Evolutionary conservation across 2,797 vertebrate genomes (phyloP), one percentile per base, ranked within the genome.

Genomic region (Sebastiscus albofasciatus): DNA sequence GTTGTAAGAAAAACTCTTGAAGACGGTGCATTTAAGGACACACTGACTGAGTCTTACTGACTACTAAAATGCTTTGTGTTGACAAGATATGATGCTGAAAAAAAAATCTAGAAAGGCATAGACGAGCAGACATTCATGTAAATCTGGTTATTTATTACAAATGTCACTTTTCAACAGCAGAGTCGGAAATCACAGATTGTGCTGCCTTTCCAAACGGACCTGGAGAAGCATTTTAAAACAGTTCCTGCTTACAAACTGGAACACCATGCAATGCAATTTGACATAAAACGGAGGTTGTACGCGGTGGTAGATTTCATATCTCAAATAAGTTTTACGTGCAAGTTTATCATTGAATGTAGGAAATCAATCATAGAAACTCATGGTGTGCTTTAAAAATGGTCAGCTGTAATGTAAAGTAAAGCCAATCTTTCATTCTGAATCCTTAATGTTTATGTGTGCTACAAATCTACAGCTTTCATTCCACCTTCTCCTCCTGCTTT

Each of bases 11-110:
- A 67, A 61, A 54, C 4, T 39, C n/a, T 24, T 8, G 2, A 22
- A 27, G 6, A 13, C 46, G 34, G 24, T 75, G 59, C 33, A 18
- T 79, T 77, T 24, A 67, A 70, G n/a, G 75, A 86, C 64, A 58
- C 49, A 10, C 14, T 39, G 33, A 10, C 22, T 65, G 52, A 54
- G 3, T 58, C 58, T 49, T 4, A 0, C 16, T 42, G 20, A 6
- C 56, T 42, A 34, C 16, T 13, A 20, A 58, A 67, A 58, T 59
- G 13, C 26, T 60, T 61, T 42, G 10, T 0, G 3, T 26, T 54
- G 34, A 72, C 2, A 2, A 27, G 18, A 65, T 34, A 6, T 4
- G 2, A 24, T 36, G 9, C 26, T 60, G 14, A 46, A 68, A 72
- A 68, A 68, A 72, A 8, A 49, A 59, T 18, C 13, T 20, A 24